Base-by-base conservation (phyloP, 2,888 invertebrate species). In the Anorthoa munda region DNA sequence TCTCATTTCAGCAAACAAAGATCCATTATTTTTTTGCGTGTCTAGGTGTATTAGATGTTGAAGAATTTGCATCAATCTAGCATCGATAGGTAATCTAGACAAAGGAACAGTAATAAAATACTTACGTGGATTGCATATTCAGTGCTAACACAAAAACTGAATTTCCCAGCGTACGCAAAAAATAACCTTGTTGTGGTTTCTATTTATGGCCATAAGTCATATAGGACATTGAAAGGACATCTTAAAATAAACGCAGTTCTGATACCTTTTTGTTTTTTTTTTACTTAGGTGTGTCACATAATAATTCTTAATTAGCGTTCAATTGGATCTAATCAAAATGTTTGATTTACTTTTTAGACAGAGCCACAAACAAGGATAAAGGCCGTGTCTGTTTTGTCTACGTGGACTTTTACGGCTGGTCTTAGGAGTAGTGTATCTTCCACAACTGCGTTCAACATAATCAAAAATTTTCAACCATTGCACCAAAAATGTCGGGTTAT, bases 211-310 rank as follows among this genome's bases (percentile, higher is more conserved):
- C 53, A 48, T 23, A 13, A 31, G 26, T 53, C 4, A 7, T 26
- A 15, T 39, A 73, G 83, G 83, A 64, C 83, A 58, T 50, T 11
- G 21, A 78, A 69, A 82, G 83, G 83, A 66, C 74, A 69, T 9
- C n/a, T 18, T 12, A 60, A 23, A 18, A 50, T 45, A 31, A 39
- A 39, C 39, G 18, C 23, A 15, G 12, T 12, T 60, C 0, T 31
- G 9, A n/a, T n/a, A n/a, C 18, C n/a, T 39, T 39, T 39, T 39
- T 9, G 39, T 39, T 39, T 9, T 39, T 9, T 39, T 31, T 39
- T 39, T 39, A 39, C 9, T 39, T 9, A 39, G 9, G 39, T 39
- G 9, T 39, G 39, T 39, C 39, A 39, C 7, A 1, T 39, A 39
- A 39, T 39, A 39, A 9, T 9, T 39, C 1, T 39, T 9, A 39